Percentiles rank a stretch among this genome's conserved stretches.
These are phyloP conservation scores for Pitta sordida DNA, from an alignment of 2,113 vertebrate genomes.

Conservation along the genomic window DNA sequence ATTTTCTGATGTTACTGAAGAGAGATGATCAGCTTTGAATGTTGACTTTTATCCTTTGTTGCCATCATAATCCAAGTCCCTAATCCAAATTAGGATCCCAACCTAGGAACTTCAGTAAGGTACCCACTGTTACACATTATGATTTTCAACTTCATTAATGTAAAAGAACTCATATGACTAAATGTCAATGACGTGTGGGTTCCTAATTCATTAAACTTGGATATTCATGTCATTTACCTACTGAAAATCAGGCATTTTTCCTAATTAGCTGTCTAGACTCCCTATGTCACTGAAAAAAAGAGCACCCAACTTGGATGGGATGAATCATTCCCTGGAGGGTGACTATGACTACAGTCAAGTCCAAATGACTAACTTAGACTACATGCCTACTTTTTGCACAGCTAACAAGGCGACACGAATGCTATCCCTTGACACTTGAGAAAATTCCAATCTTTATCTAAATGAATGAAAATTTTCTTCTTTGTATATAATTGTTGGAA, in stretches of 20 bases:
- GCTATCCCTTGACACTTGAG: background rate
- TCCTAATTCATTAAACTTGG: background rate
- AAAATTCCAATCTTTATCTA: background rate
- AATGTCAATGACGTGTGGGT: background rate
- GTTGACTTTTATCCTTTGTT: background rate
- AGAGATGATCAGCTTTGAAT: background rate
- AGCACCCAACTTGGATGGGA: background rate
- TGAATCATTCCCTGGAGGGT: background rate
- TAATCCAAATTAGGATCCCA: background rate
- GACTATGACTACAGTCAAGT: background rate
- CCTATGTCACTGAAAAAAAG: background rate
- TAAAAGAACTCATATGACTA: background rate
- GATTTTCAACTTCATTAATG: background rate
- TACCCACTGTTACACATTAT: background rate
- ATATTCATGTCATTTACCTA: background rate
- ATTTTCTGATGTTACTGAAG: background rate
- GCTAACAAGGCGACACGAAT: background rate
- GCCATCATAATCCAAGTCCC: background rate
- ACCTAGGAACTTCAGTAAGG: background rate
- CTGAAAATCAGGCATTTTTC: background rate
- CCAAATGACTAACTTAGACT: background rate
- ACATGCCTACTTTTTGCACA: background rate
- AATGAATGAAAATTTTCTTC: background rate
- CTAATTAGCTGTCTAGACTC: conserved; percentile 6
- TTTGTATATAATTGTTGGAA: background rate